Evolutionary conservation across 2,888 invertebrate genomes (phyloP), one percentile per base, ranked within the genome.

Genomic region (Lasioglossum figueresi): DNA sequence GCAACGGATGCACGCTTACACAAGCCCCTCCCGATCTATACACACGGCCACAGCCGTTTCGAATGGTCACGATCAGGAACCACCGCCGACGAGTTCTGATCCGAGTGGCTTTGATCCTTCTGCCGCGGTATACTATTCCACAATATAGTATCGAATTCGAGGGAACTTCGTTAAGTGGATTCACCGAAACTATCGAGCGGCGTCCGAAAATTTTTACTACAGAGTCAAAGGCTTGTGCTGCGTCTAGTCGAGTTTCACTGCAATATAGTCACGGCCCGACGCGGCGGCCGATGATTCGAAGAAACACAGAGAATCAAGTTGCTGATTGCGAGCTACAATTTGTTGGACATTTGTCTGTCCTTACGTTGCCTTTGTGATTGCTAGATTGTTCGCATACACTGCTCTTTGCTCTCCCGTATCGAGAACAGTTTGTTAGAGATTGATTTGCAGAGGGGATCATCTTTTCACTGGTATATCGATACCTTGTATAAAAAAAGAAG

Each of bases 101-200:
- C 79, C 56, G 56, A 52, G 16, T n/a, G 14, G 66, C 83, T 77
- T 79, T 68, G 79, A 84, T 81, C 78, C 63, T 6, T 63, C 76
- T 66, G 63, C 14, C 43, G 48, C 31, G 66, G 48, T 40, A 16
- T 70, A 43, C 63, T 31, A 70, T 70, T 59, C 56, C 23, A 68
- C 71, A 73, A 52, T 52, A 63, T 34, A 68, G 27, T 48, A 10
- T 45, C 19, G 45, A 70, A 71, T 71, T 79, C 59, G 27, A 45
- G 40, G 59, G 27, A 79, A 74, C 76, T 80, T 83, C 76, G 76
- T 68, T 79, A 73, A 78, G 78, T 71, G 70, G 68, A 70, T 70
- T 56, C 52, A n/a, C 14, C 14, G 70, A 37, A 74, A 48, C 72
- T 52, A 48, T 34, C n/a, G 73, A 34, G 34, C 52, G 19, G 48